These are phyloP conservation scores for Myoxocephalus aenaeus DNA, from an alignment of 2,797 vertebrate genomes.

Conservation along the genomic window DNA sequence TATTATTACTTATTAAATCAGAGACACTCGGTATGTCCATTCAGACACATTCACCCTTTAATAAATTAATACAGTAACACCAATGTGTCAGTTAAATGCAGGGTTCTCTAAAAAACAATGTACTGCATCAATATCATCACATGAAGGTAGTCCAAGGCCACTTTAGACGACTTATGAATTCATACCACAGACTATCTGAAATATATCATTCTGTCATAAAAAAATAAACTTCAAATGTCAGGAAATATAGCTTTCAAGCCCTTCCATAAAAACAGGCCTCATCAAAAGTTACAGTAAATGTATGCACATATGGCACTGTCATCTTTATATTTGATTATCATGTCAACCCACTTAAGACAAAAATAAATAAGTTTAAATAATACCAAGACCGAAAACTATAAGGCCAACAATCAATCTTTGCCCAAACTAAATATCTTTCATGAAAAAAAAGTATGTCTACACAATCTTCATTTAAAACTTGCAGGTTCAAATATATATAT, in stretches of 20 bases:
- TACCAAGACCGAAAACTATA: conserved; percentile 19
- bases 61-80: conserved; percentile 59
- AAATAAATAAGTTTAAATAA: conserved; percentile 5
- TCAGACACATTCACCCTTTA: conserved; percentile 56
- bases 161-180: conserved; percentile 43
- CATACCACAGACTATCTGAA: conserved; percentile 46
- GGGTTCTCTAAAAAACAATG: conserved; percentile 31
- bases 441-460: conserved; percentile 3
- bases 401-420: conserved; percentile 2
- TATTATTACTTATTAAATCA: conserved; percentile 21
- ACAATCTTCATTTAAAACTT: conserved; percentile 30
- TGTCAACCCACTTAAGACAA: conserved; percentile 23
- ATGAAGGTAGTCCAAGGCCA: conserved; percentile 58
- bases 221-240: conserved; percentile 69
- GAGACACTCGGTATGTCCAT: conserved; percentile 34
- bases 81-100: conserved; percentile 49
- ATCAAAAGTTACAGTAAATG: conserved; percentile 49
- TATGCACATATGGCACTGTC: conserved; percentile 57
- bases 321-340: conserved; percentile 21
- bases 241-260: conserved; percentile 47
- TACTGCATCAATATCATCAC: conserved; percentile 39
- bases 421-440: conserved; percentile 28
- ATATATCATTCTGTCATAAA: conserved; percentile 66
- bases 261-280: conserved; percentile 33
- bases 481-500: conserved; percentile 10